phyloP scores from a whole-genome alignment of 1,140 invertebrate genomes.

The Neodiprion fabricii region DNA sequence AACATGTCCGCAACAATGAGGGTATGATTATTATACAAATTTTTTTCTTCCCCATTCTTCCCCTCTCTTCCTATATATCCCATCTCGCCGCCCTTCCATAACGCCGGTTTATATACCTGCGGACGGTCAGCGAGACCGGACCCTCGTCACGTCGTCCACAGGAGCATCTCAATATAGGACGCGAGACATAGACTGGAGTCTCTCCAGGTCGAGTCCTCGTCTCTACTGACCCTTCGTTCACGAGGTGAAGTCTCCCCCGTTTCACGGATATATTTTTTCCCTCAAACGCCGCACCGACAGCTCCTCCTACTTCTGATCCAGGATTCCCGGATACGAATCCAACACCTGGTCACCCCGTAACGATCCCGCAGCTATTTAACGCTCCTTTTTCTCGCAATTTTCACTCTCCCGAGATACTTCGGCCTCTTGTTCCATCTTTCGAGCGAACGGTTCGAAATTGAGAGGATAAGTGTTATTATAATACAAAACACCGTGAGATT shows the following conservation, averaged over 20 bases:
- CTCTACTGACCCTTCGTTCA: constrained; percentile 10
- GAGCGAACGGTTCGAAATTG: too few relatives aligned
- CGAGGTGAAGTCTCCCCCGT: background rate
- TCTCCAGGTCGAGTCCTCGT: constrained; percentile 13
- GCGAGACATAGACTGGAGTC: constrained; percentile 8
- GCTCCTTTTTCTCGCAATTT: too few relatives aligned
- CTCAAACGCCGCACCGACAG: background rate
- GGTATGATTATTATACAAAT: constrained; percentile 56
- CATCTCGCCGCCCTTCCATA: background rate
- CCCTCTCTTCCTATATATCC: constrained; percentile 28
- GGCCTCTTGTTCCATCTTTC: too few relatives aligned
- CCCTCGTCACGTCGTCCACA: constrained; percentile 56
- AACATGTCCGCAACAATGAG: constrained; percentile 62
- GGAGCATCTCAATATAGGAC: constrained; percentile 51
- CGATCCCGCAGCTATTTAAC: constrained; percentile 13
- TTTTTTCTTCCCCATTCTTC: constrained; percentile 33
- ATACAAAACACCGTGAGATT: too few relatives aligned
- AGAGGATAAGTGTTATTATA: too few relatives aligned
- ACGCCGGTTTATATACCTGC: constrained; percentile 40
- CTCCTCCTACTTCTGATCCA: too few relatives aligned
- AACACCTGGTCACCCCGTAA: background rate
- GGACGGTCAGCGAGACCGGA: constrained; percentile 48
- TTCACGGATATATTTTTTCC: constrained; percentile 2
- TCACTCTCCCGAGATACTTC: too few relatives aligned
- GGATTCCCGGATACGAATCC: background rate